Evolutionary conservation across 2,113 vertebrate genomes (phyloP).

Genomic region (Myxocyprinus asiaticus): DNA sequence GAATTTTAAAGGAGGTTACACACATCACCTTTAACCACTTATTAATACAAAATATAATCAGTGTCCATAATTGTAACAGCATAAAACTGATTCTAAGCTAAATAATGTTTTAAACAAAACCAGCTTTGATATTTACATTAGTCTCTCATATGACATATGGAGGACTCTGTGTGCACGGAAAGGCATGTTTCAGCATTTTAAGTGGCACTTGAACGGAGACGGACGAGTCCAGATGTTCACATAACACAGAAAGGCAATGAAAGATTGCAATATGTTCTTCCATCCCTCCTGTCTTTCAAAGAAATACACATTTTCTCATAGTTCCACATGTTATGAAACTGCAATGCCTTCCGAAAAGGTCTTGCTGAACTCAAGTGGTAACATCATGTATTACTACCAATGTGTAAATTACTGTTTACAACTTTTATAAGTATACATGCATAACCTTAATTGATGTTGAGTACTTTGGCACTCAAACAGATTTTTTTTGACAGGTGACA

Average conservation of each 20-base stretch:
- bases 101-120: constrained; percentile 1
- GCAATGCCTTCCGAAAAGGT: background rate
- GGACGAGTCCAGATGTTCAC: constrained; percentile 34
- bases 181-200: constrained; percentile 32
- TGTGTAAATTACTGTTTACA: background rate
- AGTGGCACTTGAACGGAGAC: constrained; percentile 25
- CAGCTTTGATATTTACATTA: constrained; percentile 3
- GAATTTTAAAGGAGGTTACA: no score
- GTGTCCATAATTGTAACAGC: no score
- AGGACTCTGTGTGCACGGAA: background rate
- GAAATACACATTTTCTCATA: background rate
- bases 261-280: constrained; percentile 26
- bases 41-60: no score
- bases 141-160: constrained; percentile 18
- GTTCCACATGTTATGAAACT: constrained; percentile 16
- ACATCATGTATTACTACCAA: background rate
- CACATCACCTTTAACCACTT: no score
- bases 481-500: no score
- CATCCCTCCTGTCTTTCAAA: constrained; percentile 5
- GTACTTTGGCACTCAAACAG: no score
- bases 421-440: background rate
- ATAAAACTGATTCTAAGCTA: background rate
- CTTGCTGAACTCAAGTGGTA: background rate
- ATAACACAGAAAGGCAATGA: constrained; percentile 18
- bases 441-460: background rate